Conservation (phyloP, 2,888 invertebrate species). For the Dynastes grantii region DNA sequence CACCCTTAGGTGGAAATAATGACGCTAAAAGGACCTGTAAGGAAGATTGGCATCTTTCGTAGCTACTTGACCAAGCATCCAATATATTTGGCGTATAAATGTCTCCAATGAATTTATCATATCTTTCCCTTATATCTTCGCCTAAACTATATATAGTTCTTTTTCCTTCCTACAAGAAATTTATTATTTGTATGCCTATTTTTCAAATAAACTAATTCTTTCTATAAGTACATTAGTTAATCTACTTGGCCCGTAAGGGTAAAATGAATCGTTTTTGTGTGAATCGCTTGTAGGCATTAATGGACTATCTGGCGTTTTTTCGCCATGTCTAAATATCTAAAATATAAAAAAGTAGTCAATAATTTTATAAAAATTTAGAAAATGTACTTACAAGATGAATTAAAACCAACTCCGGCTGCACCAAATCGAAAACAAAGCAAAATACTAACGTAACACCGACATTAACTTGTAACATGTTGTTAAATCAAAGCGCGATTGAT, state of each 20-base stretch:
- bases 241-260: constrained; percentile 83
- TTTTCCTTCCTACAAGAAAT: constrained; percentile 73
- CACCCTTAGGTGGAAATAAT: constrained; percentile 78
- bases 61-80: constrained; percentile 54
- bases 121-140: constrained; percentile 79
- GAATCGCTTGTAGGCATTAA: constrained; percentile 81
- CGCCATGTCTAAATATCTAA: constrained; percentile 82
- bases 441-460: too few species aligned
- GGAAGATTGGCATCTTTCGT: background rate
- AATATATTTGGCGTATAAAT: constrained; percentile 77
- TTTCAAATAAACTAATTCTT: too few species aligned
- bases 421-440: too few species aligned
- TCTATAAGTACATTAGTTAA: constrained; percentile 76
- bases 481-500: too few species aligned
- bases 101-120: constrained; percentile 78
- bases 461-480: too few species aligned
- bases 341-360: constrained; percentile 7
- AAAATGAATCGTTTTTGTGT: constrained; percentile 74
- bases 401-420: background rate
- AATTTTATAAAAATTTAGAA: background rate
- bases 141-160: constrained; percentile 84
- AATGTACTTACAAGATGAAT: constrained; percentile 11
- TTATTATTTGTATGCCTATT: too few species aligned
- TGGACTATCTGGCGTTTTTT: constrained; percentile 76
- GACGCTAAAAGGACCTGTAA: constrained; percentile 83